These are phyloP conservation scores for Steinernema feltiae DNA, from an alignment of 1,140 invertebrate genomes.

Conservation along the genomic window DNA sequence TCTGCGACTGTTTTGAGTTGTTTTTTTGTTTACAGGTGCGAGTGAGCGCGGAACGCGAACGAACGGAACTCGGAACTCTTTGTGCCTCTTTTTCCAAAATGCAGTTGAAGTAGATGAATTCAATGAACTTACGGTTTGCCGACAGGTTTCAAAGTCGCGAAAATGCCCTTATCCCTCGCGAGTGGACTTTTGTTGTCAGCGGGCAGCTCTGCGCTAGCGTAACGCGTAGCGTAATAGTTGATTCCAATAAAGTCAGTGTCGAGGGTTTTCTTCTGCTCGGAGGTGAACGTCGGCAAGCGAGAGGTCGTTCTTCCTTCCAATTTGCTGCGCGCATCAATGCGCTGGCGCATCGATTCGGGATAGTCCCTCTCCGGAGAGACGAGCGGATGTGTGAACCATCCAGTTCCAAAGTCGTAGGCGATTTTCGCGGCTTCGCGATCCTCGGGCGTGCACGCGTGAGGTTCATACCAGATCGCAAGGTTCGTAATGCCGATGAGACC, in stretches of 20 bases:
- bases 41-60: too few species aligned
- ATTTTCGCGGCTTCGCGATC: not conserved
- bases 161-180: too few species aligned
- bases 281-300: not conserved
- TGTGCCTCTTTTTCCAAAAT: too few species aligned
- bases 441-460: not conserved
- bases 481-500: not conserved
- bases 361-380: not conserved
- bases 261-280: not conserved
- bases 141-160: not conserved
- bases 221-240: constrained; percentile 6
- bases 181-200: too few species aligned
- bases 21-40: too few species aligned
- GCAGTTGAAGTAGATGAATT: too few species aligned
- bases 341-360: not conserved
- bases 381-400: not conserved
- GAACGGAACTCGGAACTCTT: too few species aligned
- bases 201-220: not conserved
- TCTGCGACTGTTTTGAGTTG: too few species aligned
- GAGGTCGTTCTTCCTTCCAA: not conserved
- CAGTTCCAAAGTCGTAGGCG: not conserved
- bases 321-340: not conserved
- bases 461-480: not conserved
- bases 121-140: too few species aligned
- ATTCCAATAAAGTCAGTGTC: not conserved